Evolutionary conservation across 2,797 vertebrate genomes (phyloP).

Genomic region (Poeciliopsis turneri): DNA sequence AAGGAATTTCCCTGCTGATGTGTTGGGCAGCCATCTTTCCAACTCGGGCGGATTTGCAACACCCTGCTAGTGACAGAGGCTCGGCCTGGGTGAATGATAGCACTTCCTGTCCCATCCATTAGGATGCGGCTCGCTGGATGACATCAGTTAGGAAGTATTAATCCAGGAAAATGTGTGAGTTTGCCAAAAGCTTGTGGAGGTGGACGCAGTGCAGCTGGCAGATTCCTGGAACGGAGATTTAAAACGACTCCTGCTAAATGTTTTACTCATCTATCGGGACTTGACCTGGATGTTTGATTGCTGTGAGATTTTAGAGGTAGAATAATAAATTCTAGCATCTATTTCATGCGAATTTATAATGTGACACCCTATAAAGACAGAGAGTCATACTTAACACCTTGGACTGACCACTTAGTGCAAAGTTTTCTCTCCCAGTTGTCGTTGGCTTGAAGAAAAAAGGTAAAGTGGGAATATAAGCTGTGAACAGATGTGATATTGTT

Average conservation of each 20-base stretch:
- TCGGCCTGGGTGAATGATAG: conserved; percentile 18
- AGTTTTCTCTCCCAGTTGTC: not conserved
- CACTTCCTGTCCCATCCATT: conserved; percentile 27
- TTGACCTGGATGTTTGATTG: not conserved
- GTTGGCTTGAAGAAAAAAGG: not conserved
- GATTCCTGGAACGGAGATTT: conserved; percentile 7
- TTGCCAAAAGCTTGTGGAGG: conserved; percentile 29
- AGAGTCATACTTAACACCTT: not conserved
- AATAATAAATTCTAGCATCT: not conserved
- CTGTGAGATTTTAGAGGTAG: not conserved
- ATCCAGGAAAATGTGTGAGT: conserved; percentile 39
- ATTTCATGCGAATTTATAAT: not conserved
- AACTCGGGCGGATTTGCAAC: conserved; percentile 15
- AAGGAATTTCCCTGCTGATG: conserved; percentile 49
- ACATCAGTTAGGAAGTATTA: conserved; percentile 17
- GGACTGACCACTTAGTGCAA: not conserved
- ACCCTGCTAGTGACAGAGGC: conserved; percentile 5
- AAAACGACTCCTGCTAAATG: not conserved
- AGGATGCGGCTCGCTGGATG: conserved; percentile 12
- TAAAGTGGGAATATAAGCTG: not conserved
- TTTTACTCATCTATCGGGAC: not conserved
- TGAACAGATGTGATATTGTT: not conserved
- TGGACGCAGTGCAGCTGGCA: conserved; percentile 32
- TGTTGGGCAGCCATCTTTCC: conserved; percentile 36
- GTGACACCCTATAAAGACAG: not conserved